Conservation (phyloP, 1,140 invertebrate genomes). For the Goniozus legneri region DNA sequence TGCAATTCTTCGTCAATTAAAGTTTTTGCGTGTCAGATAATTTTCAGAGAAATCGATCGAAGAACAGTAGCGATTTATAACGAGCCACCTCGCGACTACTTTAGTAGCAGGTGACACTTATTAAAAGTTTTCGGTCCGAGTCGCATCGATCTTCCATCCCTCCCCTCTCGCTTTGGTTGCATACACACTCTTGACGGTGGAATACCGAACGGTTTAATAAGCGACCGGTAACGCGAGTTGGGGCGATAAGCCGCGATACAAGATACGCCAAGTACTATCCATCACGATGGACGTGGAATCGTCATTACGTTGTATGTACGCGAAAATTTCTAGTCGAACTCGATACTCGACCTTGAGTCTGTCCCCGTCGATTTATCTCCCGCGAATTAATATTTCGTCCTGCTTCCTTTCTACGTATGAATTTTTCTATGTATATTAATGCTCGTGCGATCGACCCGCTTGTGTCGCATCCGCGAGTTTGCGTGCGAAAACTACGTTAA, state of each 20-base stretch:
- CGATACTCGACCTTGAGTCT: no score
- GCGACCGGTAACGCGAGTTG: constrained; percentile 33
- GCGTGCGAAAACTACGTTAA: constrained; percentile 52
- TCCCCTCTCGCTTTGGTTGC: no score
- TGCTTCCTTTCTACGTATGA: no score
- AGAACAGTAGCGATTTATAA: constrained; percentile 35
- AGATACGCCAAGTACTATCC: constrained; percentile 34
- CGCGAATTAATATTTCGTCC: constrained; percentile 15
- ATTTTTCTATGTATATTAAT: no score
- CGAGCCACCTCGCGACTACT: constrained; percentile 20
- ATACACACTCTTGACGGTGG: no score
- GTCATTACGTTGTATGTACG: constrained; percentile 27
- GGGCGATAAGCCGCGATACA: constrained; percentile 35
- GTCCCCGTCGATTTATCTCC: no score
- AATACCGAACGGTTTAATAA: constrained; percentile 45
- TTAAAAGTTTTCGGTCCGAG: constrained; percentile 31
- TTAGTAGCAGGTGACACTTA: constrained; percentile 36
- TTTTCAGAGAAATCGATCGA: no score
- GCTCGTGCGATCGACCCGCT: constrained; percentile 34
- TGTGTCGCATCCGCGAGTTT: constrained; percentile 31
- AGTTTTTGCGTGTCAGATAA: no score
- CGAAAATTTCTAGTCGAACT: no score
- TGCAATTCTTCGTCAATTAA: no score
- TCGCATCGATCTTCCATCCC: constrained; percentile 32
- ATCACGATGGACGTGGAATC: constrained; percentile 28